Percentiles rank a stretch among this genome's conserved stretches.
Conservation (phyloP, 2,797 vertebrate species). For the Carapus acus region DNA sequence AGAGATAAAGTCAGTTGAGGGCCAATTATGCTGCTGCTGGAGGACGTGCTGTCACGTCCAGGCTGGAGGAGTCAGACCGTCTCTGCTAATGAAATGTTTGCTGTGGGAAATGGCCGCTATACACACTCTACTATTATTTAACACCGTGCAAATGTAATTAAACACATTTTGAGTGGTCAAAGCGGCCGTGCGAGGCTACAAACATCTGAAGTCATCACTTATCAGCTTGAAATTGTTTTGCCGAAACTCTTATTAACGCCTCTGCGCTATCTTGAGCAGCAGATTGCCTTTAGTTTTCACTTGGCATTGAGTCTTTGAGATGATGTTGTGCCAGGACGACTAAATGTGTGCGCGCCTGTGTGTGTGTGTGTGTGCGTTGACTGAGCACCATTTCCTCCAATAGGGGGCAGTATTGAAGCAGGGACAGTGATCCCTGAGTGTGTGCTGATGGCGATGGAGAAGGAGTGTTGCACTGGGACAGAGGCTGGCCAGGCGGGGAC, state of each 20-base stretch:
- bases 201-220: background rate
- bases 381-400: conserved; percentile 15
- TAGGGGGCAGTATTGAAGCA: conserved; percentile 57
- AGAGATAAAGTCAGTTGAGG: too few species aligned
- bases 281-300: conserved; percentile 4
- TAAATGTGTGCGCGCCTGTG: too few species aligned
- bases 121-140: background rate
- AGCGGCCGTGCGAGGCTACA: background rate
- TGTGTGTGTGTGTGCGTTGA: too few species aligned
- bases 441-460: conserved; percentile 11
- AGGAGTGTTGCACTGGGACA: conserved; percentile 28
- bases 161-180: background rate
- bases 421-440: conserved; percentile 1
- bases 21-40: too few species aligned
- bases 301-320: background rate
- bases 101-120: background rate
- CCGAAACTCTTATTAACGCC: background rate
- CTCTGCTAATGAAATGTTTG: background rate
- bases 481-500: conserved; percentile 27
- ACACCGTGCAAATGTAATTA: background rate
- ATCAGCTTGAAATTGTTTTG: background rate
- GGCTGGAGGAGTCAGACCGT: background rate
- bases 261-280: background rate
- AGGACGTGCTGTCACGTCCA: too few species aligned
- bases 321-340: background rate